Evolutionary conservation across 2,113 vertebrate genomes (phyloP), one percentile per base, ranked within the genome.

Genomic region (Neopipo cinnamomea): DNA sequence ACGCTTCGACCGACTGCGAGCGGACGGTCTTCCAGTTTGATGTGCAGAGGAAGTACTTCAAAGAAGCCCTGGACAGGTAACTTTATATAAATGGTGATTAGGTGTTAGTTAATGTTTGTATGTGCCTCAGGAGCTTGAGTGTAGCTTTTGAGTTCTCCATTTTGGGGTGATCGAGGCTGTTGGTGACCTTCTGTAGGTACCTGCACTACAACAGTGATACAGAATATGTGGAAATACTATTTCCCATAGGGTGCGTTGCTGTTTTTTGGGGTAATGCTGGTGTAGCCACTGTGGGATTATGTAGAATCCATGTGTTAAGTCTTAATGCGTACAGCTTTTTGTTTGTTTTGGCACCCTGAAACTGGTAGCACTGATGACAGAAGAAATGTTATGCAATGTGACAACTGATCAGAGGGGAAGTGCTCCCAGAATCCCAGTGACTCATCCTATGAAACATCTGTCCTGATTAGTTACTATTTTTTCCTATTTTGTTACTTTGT

Each of bases 21-120:
- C 98, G 99, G 28, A 99, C 99, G 23, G 98, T 99, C 91, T 99
- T 99, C 97, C 99, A 99, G 97, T 99, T 99, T 59, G 99, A 99
- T 91, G 98, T 99, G 78, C 99, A 99, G 97, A 98, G 98, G 96
- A 99, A 99, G 78, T 98, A 98, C 88, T 99, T 99, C 98, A 99
- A 98, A 91, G 98, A 99, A 61, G 99, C 99, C 1, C 98, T 99
- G 22, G 99, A 99, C 96, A 99, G 99, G 99, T 99, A 98, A 96
- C 41, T 89, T 72, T n/a, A 25, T 12, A 6, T 42, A 27, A 49
- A 23, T 20, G 14, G 4, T 75, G 61, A 8, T 31, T 39, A 63
- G 37, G 14, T 72, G 33, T 46, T 83, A 62, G 41, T 7, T 8
- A 37, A 20, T 25, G 56, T 63, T 35, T 58, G 9, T 7, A 1